phyloP scores from a whole-genome alignment of 2,113 vertebrate species.

The Tyrannus savana region DNA sequence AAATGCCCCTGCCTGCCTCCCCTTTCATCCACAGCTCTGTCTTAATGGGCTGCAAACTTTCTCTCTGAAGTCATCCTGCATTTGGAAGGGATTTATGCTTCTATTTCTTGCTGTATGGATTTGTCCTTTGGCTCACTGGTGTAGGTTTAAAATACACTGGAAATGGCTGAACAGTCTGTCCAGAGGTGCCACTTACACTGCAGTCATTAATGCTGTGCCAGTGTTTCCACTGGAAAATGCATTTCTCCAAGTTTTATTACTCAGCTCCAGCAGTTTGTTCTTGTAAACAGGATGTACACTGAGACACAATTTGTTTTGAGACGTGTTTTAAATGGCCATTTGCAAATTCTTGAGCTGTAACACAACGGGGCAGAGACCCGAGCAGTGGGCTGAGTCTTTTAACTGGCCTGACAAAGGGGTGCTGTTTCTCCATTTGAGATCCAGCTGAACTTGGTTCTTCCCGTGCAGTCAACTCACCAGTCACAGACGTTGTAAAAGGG shows the following conservation, averaged over 20 bases:
- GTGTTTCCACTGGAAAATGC: conserved; percentile 38
- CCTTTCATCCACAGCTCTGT: not conserved
- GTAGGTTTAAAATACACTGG: conserved; percentile 28
- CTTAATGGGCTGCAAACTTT: not conserved
- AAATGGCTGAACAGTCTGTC: not conserved
- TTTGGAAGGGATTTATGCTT: conserved; percentile 39
- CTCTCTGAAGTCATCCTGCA: not conserved
- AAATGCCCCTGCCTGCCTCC: not conserved
- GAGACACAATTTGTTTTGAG: conserved; percentile 7
- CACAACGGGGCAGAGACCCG: too few relatives aligned
- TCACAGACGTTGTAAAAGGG: not conserved
- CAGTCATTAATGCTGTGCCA: conserved; percentile 46
- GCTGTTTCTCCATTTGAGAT: not conserved
- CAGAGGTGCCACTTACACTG: not conserved
- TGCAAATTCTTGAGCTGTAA: not conserved
- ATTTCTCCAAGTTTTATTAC: conserved; percentile 32
- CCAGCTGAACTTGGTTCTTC: not conserved
- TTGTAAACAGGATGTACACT: conserved; percentile 29
- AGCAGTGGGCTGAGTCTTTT: not conserved
- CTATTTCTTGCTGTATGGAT: conserved; percentile 38
- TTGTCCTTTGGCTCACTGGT: conserved; percentile 29
- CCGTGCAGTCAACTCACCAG: not conserved
- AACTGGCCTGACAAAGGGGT: not conserved
- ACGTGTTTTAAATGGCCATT: not conserved
- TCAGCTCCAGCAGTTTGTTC: not conserved